Evolutionary conservation across 37 sponge, comb jelly and placozoan genomes (phyloP), one percentile per base, ranked within the genome.

Genomic region (Axinella damicornis): DNA sequence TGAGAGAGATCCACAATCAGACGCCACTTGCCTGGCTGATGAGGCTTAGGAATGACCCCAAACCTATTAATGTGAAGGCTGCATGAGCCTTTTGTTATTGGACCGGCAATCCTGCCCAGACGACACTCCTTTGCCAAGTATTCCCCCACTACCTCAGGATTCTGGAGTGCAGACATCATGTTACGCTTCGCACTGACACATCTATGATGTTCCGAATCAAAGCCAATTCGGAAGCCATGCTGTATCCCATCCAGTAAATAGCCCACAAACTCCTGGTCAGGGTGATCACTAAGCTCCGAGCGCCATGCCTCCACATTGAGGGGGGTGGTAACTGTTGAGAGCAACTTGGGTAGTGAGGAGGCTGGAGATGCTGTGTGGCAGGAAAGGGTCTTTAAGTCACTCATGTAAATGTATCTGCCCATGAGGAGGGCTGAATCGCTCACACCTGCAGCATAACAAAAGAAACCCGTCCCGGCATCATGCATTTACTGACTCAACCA

Each of bases 1-100:
- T 14, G 13, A 0, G 83, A 83, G 52, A 83, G 52, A 34, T 83
- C 74, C n/a, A 84, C 65, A 27, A 84, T 84, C 20, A 84, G 57
- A 5, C 77, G 36, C 76, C 85, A 84, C 68, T 76, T 74, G 21
- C 85, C 67, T 0, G 76, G 76, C 28, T 74, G 71, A 21, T 37
- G 46, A 9, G 25, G 22, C 40, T 82, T 82, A 9, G 83, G 83
- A 16, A 82, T 82, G 2, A 82, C 83, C 22, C 83, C 83, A 30
- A 82, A 82, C 30, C 73, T 71, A 73, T 65, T 82, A 72, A 82
- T 82, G 24, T 82, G 83, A 19, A 70, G 27, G 18, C 41, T 11
- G 9, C 0, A 0, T 9, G 38, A 9, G 11, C 25, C 55, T 53
- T n/a, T 16, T 0, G n/a, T 9, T 1, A 59, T n/a, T 18, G 73